A percentile compares a stretch with the other conserved stretches of the same genome.
phyloP scores from a whole-genome alignment of 2,888 invertebrate genomes.

The Leistus spinibarbis region DNA sequence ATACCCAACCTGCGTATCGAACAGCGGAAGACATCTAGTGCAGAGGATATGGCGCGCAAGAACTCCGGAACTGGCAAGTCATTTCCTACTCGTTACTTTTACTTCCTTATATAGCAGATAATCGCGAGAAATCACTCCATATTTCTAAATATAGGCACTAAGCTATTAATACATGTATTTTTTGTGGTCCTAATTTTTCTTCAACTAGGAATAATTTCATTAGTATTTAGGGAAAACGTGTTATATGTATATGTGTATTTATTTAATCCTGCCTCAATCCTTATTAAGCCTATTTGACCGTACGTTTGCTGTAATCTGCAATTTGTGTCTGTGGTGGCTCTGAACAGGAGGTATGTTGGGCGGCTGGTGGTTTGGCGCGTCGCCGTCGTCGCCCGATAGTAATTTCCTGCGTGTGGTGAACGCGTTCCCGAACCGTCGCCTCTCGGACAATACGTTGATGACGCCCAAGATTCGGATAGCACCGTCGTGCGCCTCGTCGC shows the following conservation, averaged over 20 bases:
- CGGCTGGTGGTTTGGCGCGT: conserved; percentile 85
- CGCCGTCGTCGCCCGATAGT: conserved; percentile 80
- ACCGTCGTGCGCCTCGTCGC: conserved; percentile 86
- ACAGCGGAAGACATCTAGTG: conserved; percentile 86
- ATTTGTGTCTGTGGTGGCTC: conserved; percentile 51
- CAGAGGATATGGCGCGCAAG: conserved; percentile 89
- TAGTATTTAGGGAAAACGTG: too few species aligned
- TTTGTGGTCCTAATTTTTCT: too few species aligned
- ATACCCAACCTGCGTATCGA: conserved; percentile 88
- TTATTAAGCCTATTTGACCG: too few species aligned
- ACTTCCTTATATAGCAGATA: background rate
- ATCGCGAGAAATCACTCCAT: too few species aligned
- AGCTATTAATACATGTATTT: too few species aligned
- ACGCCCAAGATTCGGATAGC: conserved; percentile 88
- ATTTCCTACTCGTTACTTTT: background rate
- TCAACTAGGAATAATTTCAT: too few species aligned
- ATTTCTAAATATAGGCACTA: too few species aligned
- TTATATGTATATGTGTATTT: background rate
- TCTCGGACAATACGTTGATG: conserved; percentile 92
- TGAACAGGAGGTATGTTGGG: conserved; percentile 67
- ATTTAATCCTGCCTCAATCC: background rate
- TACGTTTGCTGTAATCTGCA: background rate
- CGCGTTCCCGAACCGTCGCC: conserved; percentile 80
- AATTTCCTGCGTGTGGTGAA: conserved; percentile 87
- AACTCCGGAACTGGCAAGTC: conserved; percentile 72